Evolutionary conservation across 1,140 invertebrate species (phyloP).

Genomic region (Elymnias hypermnestra): DNA sequence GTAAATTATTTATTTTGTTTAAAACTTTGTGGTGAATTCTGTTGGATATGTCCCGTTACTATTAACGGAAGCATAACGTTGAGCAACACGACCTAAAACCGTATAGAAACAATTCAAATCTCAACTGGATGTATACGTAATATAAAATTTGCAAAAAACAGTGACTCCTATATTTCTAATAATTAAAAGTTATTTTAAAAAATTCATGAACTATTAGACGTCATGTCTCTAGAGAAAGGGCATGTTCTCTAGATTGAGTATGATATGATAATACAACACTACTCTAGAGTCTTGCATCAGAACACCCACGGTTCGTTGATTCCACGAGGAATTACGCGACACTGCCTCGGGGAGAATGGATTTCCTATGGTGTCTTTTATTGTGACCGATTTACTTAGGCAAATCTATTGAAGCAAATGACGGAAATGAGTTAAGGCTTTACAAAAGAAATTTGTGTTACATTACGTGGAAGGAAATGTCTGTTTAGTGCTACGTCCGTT

Average conservation of each 20-base stretch:
- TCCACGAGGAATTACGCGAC: constrained; percentile 24
- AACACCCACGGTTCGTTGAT: constrained; percentile 20
- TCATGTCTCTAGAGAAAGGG: no score
- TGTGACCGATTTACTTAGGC: constrained; percentile 4
- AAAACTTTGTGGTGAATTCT: no score
- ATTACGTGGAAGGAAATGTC: background rate
- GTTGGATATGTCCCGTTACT: no score
- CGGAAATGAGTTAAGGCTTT: constrained; percentile 1
- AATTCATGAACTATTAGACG: no score
- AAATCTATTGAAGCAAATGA: constrained; percentile 1
- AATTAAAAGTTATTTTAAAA: no score
- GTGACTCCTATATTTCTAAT: no score
- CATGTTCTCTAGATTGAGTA: constrained; percentile 10
- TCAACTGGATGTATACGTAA: no score
- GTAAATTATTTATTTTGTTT: no score
- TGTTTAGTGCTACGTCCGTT: background rate
- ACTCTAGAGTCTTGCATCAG: constrained; percentile 22
- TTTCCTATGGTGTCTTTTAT: constrained; percentile 19
- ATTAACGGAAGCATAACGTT: no score
- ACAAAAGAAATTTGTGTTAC: background rate
- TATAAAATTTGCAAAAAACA: no score
- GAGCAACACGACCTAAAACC: no score
- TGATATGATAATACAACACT: constrained; percentile 13
- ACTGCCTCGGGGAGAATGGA: constrained; percentile 22
- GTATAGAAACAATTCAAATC: no score